These are phyloP conservation scores for Mechanitis messenoides DNA, from an alignment of 2,888 invertebrate species.

Conservation along the genomic window DNA sequence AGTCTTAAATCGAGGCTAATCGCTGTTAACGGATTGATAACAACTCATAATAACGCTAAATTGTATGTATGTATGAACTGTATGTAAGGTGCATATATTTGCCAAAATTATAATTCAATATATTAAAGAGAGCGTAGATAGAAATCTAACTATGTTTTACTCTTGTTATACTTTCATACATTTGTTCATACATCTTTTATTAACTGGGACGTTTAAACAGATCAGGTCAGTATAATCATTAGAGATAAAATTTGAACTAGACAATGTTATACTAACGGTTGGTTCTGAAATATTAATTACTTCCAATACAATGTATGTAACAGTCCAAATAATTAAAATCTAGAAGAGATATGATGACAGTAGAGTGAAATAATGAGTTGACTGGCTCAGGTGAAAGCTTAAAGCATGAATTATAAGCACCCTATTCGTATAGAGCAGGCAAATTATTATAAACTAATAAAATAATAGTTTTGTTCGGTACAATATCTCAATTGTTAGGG, in stretches of 20 bases:
- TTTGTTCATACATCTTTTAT: too few species aligned
- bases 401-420: conserved; percentile 15
- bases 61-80: conserved; percentile 18
- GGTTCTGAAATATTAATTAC: conserved; percentile 22
- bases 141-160: too few species aligned
- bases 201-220: background rate
- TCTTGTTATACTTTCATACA: too few species aligned
- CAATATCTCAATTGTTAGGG: too few species aligned
- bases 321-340: conserved; percentile 30
- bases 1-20: conserved; percentile 48
- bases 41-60: conserved; percentile 44
- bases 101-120: too few species aligned
- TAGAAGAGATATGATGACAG: conserved; percentile 30
- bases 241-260: conserved; percentile 19
- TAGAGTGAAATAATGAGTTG: conserved; percentile 29
- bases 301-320: conserved; percentile 1
- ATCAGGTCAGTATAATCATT: conserved; percentile 18
- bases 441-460: background rate
- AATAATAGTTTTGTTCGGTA: too few species aligned
- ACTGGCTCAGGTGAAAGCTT: conserved; percentile 31
- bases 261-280: conserved; percentile 25
- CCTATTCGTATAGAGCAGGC: background rate
- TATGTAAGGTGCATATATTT: conserved; percentile 1
- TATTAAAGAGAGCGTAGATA: too few species aligned
- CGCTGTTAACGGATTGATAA: conserved; percentile 42